Base-by-base conservation (phyloP, 2,888 invertebrate genomes). In the Odontothrips loti region DNA sequence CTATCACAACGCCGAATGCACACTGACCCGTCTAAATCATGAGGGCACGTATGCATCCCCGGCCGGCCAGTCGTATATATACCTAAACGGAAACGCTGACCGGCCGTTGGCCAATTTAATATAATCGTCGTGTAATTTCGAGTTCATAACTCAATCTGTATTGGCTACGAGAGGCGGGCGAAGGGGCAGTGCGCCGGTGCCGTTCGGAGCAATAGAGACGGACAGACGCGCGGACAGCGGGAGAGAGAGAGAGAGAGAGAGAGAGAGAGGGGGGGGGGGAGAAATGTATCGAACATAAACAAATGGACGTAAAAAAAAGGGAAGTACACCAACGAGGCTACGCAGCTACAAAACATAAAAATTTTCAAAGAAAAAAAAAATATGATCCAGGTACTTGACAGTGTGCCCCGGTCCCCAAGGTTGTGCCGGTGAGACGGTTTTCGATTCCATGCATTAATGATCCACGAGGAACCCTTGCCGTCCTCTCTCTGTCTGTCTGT, bases 91-190 rank as follows among this genome's bases (percentile, higher is more conserved):
- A 75, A 75, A 75, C 68, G 17, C 17, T 58, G 58, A n/a, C 20
- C 58, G 17, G 17, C 58, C 20, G 15, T 9, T 75, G 27, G 68
- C 68, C 68, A 75, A 75, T 75, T 75, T 75, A 75, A 75, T 75
- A 75, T 75, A 75, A 75, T 75, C 68, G 68, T 23, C 68, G 68
- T 75, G 68, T 75, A 75, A 75, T 75, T 75, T 75, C 68, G 68
- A 75, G 68, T 75, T 75, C 68, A 75, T 75, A 75, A 75, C 68
- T 75, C 68, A 75, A 75, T 75, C 68, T 27, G 68, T 75, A 75
- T 75, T 75, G 68, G 68, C 27, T 27, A 58, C 58, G 58, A 58
- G 17, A n/a, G 68, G 68, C 68, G 23, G 23, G 27, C 68, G 58
- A 6, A 15, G 0, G 20, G 20, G 58, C 51, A 51, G 15, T 17